Percentiles rank a stretch among this genome's conserved stretches.
Conservation (phyloP, 1,140 invertebrate genomes). For the Leptonema lineaticorne region DNA sequence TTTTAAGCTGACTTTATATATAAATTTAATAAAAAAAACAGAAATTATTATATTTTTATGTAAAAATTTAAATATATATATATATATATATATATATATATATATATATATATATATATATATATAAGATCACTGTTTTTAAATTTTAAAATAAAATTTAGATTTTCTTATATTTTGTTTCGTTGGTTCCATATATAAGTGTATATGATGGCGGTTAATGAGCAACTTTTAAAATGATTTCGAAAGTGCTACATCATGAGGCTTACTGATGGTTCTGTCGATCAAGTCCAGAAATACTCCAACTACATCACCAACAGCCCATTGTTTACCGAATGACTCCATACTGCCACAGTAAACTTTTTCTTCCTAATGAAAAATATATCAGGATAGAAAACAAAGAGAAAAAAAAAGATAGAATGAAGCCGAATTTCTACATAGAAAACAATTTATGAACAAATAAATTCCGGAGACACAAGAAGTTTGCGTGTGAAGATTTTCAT, state of each 20-base stretch:
- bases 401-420: background rate
- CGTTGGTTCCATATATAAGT: background rate
- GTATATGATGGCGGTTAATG: constrained; percentile 13
- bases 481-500: no score
- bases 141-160: background rate
- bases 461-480: no score
- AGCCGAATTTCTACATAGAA: no score
- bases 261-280: constrained; percentile 93
- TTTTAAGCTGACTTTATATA: no score
- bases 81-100: no score
- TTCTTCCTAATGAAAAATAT: constrained; percentile 74
- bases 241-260: constrained; percentile 5
- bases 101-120: background rate
- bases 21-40: no score
- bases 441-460: no score
- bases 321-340: constrained; percentile 93
- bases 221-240: constrained; percentile 11
- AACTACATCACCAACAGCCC: constrained; percentile 91
- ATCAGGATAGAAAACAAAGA: constrained; percentile 2
- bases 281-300: constrained; percentile 95
- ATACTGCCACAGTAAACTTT: constrained; percentile 85
- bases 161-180: background rate
- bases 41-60: no score
- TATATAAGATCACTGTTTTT: no score
- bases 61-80: no score